A percentile compares a stretch with the other conserved stretches of the same genome.
phyloP scores from a whole-genome alignment of 2,797 vertebrate genomes.

The Danionella dracula region DNA sequence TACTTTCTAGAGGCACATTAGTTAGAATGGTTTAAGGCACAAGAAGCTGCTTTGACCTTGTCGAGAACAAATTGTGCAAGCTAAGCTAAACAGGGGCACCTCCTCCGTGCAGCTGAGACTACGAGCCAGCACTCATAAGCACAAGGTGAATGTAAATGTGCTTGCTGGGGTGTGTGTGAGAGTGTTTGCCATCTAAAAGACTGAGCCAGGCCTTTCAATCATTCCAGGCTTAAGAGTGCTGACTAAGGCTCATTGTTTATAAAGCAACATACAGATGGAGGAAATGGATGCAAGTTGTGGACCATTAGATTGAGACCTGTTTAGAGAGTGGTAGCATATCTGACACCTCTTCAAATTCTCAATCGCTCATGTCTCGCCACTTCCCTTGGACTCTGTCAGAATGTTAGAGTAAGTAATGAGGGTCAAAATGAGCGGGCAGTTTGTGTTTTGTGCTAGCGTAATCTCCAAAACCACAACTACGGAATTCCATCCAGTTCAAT shows the following conservation, averaged over 20 bases:
- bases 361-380: not conserved
- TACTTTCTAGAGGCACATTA: constrained; percentile 31
- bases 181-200: constrained; percentile 23
- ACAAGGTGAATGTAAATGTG: constrained; percentile 37
- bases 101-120: constrained; percentile 2
- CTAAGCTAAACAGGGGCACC: constrained; percentile 2
- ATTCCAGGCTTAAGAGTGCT: constrained; percentile 23
- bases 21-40: constrained; percentile 6
- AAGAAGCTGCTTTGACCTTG: constrained; percentile 36
- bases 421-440: not conserved
- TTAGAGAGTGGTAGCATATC: not conserved
- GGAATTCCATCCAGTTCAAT: constrained; percentile 10
- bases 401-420: not conserved
- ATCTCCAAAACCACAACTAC: not conserved
- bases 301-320: not conserved
- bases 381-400: not conserved
- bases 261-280: constrained; percentile 11
- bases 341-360: not conserved
- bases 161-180: constrained; percentile 10
- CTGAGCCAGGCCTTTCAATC: constrained; percentile 33
- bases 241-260: constrained; percentile 35
- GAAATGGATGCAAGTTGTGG: not conserved
- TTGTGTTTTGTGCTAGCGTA: not conserved
- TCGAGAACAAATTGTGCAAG: constrained; percentile 18
- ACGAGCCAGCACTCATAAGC: constrained; percentile 9